Evolutionary conservation across 2,797 vertebrate species (phyloP).

Genomic region (Erpetoichthys calabaricus): DNA sequence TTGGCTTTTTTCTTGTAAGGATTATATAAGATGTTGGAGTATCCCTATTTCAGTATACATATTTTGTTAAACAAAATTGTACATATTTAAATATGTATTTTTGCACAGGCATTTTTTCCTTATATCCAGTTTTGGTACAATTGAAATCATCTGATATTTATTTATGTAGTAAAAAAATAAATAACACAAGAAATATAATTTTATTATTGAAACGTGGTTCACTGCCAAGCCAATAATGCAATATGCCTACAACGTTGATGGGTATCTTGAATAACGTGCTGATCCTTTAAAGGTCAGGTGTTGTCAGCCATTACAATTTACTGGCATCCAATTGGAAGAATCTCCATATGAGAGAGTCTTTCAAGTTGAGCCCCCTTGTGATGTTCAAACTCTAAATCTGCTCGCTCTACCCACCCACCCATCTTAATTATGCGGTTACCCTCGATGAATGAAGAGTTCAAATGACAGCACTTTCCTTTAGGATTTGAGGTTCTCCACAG

Average conservation of each 20-base stretch:
- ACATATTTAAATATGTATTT: slow-evolving; percentile 99
- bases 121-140: slow-evolving; percentile 94
- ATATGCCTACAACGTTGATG: slow-evolving; percentile 58
- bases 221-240: slow-evolving; percentile 93
- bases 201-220: slow-evolving; percentile 97
- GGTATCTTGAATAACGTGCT: slow-evolving; percentile 49
- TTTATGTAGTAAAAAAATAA: slow-evolving; percentile 76
- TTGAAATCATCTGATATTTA: slow-evolving; percentile 91
- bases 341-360: too few species aligned
- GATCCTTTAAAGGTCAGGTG: slow-evolving; percentile 34
- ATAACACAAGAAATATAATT: slow-evolving; percentile 59
- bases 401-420: too few species aligned
- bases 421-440: too few species aligned
- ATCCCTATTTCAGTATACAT: slow-evolving; percentile 96
- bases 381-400: too few species aligned
- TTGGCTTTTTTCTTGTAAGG: slow-evolving; percentile 66
- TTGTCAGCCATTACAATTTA: slow-evolving; percentile 24
- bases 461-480: too few species aligned
- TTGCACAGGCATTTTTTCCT: slow-evolving; percentile 98
- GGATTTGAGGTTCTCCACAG: too few species aligned
- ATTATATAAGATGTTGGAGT: slow-evolving; percentile 76
- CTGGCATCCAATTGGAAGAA: too few species aligned
- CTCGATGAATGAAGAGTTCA: too few species aligned
- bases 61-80: slow-evolving; percentile 97
- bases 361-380: too few species aligned